Percentiles rank a stretch among this genome's conserved stretches.
phyloP scores from a whole-genome alignment of 2,888 invertebrate species.

The Actias luna region DNA sequence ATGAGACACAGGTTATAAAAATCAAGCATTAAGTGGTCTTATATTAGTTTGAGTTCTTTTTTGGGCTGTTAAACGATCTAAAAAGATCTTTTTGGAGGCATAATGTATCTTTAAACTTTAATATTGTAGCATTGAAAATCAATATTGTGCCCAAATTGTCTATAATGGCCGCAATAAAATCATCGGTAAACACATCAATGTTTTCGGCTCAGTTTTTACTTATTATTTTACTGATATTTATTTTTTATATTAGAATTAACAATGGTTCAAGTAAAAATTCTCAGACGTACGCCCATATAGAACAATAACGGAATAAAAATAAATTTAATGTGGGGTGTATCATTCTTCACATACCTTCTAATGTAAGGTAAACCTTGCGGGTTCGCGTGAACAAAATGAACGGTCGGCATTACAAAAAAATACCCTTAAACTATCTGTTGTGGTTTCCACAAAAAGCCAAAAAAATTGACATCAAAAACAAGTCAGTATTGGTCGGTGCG shows the following conservation, averaged over 20 bases:
- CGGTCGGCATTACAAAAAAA: slow-evolving; percentile 68
- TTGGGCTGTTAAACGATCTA: slow-evolving; percentile 42
- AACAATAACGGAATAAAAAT: slow-evolving; percentile 11
- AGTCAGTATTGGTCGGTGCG: slow-evolving; percentile 79
- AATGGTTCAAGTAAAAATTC: slow-evolving; percentile 14
- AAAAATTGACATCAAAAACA: slow-evolving; percentile 74
- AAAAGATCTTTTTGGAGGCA: slow-evolving; percentile 39
- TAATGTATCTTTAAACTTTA: slow-evolving; percentile 43
- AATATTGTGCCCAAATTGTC: slow-evolving; percentile 39
- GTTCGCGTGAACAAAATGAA: slow-evolving; percentile 69
- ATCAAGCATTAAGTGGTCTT: slow-evolving; percentile 50
- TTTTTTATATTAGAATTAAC: slow-evolving; percentile 12
- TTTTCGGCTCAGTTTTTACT: slow-evolving; percentile 24
- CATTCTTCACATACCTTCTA: slow-evolving; percentile 23
- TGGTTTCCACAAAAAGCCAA: slow-evolving; percentile 72
- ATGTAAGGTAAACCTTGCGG: slow-evolving; percentile 38
- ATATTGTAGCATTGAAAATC: slow-evolving; percentile 42
- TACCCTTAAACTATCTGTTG: slow-evolving; percentile 77
- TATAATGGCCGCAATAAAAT: slow-evolving; percentile 40
- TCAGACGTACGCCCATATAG: not conserved
- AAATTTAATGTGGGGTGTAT: slow-evolving; percentile 9
- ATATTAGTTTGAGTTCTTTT: slow-evolving; percentile 45
- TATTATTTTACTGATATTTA: slow-evolving; percentile 19
- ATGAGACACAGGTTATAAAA: slow-evolving; percentile 48
- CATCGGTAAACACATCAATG: slow-evolving; percentile 31